Base-by-base conservation (phyloP, 2,888 invertebrate species). In the Conus canariensis region DNA sequence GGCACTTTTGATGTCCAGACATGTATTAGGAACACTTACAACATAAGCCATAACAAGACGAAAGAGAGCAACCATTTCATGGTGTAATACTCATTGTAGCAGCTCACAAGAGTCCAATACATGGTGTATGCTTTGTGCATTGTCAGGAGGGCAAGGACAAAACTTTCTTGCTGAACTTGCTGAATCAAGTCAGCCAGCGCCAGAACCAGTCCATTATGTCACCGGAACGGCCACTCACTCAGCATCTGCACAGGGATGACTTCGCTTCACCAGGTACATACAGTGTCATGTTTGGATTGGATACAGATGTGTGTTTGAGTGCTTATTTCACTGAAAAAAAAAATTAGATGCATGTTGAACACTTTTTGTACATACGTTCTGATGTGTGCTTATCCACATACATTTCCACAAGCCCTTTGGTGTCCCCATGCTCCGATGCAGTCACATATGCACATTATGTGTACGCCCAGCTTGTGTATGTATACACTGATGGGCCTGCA, bases 81-180 rank as follows among this genome's bases (percentile, higher is more conserved):
- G 1, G 45, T 45, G 45, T 45, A 45, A 45, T 45, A 45, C 45
- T 45, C 45, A 45, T 45, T 45, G 45, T 45, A 45, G 45, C 45
- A 45, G 45, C 45, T 45, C 16, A 64, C 16, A 64, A 64, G 64
- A 6, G 64, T 64, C 10, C 16, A 16, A 64, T 64, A 64, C 64
- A 64, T 16, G 64, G 64, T 64, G 64, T 16, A 64, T 64, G 64
- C 10, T 64, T 14, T 16, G 70, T 70, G 30, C 25, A 30, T 80
- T 7, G 92, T 93, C 91, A 96, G 96, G 96, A 96, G 92, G 96
- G 95, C 10, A 94, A 95, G 92, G 96, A 96, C 93, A 96, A 96
- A 92, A 94, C 94, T 9, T 96, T 95, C 91, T 90, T 96, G 45
- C 91, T 96, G 88, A 93, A 94, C 85, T 93, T 94, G 93, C 92